phyloP scores from a whole-genome alignment of 1,140 invertebrate genomes.

The Pseudomyrmex pallidus region DNA sequence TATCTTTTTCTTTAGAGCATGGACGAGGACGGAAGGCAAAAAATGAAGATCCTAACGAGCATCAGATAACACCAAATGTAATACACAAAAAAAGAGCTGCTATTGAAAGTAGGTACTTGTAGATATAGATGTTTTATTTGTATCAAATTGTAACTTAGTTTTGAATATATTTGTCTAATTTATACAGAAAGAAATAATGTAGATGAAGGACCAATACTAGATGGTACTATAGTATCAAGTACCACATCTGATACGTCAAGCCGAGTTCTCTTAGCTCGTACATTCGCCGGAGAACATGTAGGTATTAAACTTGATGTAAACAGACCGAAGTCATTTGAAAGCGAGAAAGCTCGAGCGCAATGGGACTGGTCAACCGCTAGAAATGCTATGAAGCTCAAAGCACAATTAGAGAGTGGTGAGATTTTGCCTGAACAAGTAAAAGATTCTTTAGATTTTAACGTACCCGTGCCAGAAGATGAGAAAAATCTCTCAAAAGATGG shows the following conservation, averaged over 20 bases:
- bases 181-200: conserved; percentile 76
- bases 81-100: conserved; percentile 76
- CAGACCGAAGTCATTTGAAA: conserved; percentile 84
- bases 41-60: conserved; percentile 81
- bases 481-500: conserved; percentile 82
- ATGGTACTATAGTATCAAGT: conserved; percentile 70
- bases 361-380: conserved; percentile 87
- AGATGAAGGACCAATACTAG: conserved; percentile 55
- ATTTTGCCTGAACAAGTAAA: conserved; percentile 86
- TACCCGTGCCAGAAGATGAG: conserved; percentile 84
- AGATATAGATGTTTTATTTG: neutral
- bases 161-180: conserved; percentile 59
- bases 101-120: conserved; percentile 78
- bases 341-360: conserved; percentile 84
- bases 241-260: conserved; percentile 63
- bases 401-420: conserved; percentile 87
- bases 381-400: conserved; percentile 87
- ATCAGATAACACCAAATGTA: conserved; percentile 73
- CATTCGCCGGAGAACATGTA: conserved; percentile 86
- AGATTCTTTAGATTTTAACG: conserved; percentile 87
- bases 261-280: conserved; percentile 85
- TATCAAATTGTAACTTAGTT: conserved; percentile 19
- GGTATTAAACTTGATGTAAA: conserved; percentile 86
- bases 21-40: conserved; percentile 80
- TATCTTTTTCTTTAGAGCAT: conserved; percentile 72